Conservation (phyloP, 2,888 invertebrate species). For the Resseliella maxima region DNA sequence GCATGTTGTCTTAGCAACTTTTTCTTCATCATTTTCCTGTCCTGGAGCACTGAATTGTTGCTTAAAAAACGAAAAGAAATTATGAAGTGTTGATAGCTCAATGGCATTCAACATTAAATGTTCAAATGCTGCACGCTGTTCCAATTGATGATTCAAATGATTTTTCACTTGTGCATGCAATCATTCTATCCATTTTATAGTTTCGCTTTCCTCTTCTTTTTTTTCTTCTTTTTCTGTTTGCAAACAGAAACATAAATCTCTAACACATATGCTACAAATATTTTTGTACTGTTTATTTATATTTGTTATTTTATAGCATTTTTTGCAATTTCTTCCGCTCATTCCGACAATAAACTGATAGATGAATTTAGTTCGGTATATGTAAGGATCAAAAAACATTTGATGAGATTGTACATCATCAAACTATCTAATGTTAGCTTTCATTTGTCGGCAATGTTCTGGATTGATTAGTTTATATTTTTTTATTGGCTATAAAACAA, state of each 20-base stretch:
- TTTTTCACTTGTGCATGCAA: background rate
- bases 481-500: constrained; percentile 6
- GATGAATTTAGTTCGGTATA: background rate
- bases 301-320: background rate
- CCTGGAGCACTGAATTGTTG: background rate
- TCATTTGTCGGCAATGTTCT: background rate
- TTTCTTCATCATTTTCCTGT: constrained; percentile 26
- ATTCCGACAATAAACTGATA: background rate
- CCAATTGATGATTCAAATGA: constrained; percentile 12
- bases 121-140: background rate
- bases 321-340: constrained; percentile 10
- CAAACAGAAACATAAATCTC: background rate
- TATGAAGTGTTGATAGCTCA: constrained; percentile 34
- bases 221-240: background rate
- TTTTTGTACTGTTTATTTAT: background rate
- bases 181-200: background rate
- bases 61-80: background rate
- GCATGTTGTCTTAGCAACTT: background rate
- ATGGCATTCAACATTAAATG: background rate
- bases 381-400: constrained; percentile 20
- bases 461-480: constrained; percentile 26
- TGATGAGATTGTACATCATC: constrained; percentile 13
- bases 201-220: background rate
- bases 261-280: background rate
- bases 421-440: background rate